Conservation (phyloP, 2,113 vertebrate species). For the Isurus oxyrinchus region DNA sequence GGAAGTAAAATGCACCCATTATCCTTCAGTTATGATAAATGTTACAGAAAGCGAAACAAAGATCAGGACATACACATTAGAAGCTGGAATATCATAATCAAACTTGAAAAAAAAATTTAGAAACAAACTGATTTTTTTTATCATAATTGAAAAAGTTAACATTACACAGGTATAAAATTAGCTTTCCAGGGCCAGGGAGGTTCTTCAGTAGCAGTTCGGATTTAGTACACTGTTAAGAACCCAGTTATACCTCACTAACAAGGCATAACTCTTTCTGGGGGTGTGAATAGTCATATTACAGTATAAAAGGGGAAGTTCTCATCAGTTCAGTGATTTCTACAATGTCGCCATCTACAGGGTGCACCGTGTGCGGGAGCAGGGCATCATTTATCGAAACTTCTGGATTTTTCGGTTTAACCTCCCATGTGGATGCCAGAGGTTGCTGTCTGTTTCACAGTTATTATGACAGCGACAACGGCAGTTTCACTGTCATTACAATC, state of each 20-base stretch:
- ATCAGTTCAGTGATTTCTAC: not conserved
- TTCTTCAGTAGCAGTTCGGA: not conserved
- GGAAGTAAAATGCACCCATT: too few relatives aligned
- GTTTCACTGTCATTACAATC: not conserved
- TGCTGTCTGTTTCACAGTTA: not conserved
- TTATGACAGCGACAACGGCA: not conserved
- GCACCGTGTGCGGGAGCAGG: not conserved
- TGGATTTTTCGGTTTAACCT: not conserved
- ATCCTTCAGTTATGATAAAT: too few relatives aligned
- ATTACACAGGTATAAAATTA: too few relatives aligned
- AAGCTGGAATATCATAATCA: too few relatives aligned
- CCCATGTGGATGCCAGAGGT: not conserved
- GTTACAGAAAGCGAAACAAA: too few relatives aligned
- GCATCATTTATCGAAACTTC: not conserved
- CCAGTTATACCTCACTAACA: not conserved
- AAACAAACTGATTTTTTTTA: too few relatives aligned
- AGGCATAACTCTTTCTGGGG: not conserved
- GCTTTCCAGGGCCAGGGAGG: too few relatives aligned
- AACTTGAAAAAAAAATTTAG: too few relatives aligned
- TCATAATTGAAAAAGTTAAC: too few relatives aligned
- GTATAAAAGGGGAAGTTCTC: not conserved
- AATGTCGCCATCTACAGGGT: not conserved
- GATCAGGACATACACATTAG: too few relatives aligned
- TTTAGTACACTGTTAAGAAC: not conserved
- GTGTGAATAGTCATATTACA: not conserved